Conservation (phyloP, 2,888 invertebrate species). For the Dolichopus griseipennis region DNA sequence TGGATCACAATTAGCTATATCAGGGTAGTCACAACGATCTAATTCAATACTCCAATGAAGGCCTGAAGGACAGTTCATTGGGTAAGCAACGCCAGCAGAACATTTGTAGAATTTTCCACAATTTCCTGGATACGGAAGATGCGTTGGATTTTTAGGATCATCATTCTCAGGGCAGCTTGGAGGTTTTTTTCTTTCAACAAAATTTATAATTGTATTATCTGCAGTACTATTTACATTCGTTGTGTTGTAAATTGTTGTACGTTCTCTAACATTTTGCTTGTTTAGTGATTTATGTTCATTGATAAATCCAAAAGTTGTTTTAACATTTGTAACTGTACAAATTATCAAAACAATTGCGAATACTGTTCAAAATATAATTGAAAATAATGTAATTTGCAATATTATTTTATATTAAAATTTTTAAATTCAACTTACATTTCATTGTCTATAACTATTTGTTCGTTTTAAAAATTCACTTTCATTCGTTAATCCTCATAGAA, state of each 20-base stretch:
- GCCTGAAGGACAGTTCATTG: conserved; percentile 27
- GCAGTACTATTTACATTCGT: neutral
- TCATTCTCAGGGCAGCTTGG: conserved; percentile 22
- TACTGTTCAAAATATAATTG: neutral
- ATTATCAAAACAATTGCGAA: neutral
- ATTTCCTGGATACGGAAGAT: conserved; percentile 28
- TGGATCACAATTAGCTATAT: conserved; percentile 13
- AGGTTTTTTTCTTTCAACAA: conserved; percentile 13
- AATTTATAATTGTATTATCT: too few relatives aligned
- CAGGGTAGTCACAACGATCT: conserved; percentile 31
- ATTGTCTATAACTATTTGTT: neutral
- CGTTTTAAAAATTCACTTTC: neutral
- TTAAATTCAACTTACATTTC: neutral
- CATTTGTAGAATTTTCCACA: conserved; percentile 35
- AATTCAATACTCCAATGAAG: conserved; percentile 30
- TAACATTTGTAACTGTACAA: neutral
- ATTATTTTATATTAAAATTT: neutral
- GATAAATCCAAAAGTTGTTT: neutral
- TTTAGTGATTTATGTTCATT: neutral
- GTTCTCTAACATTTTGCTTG: neutral
- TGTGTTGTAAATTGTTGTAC: neutral
- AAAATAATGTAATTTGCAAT: neutral
- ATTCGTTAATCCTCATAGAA: neutral
- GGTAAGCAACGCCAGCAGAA: conserved; percentile 25
- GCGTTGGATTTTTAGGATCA: conserved; percentile 28